Evolutionary conservation across 2,888 invertebrate genomes (phyloP), one percentile per base, ranked within the genome.

Genomic region (Sicus ferrugineus): DNA sequence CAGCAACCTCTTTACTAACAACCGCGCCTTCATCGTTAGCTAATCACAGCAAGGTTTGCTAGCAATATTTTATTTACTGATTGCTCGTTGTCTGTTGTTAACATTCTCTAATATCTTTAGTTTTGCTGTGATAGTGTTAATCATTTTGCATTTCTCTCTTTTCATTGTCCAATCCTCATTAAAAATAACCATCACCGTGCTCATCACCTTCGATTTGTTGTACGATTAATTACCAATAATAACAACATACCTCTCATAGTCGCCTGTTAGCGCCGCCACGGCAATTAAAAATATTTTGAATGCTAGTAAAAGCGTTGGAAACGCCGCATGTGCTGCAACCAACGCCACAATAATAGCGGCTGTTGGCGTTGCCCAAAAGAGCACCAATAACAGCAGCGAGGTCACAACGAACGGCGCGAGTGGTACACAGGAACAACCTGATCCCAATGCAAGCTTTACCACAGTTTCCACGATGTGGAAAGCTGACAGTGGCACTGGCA

Each of bases 231-330:
- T 23, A 59, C 21, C 54, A 62, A 31, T 9, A 38, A 9, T 38
- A 48, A 62, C 28, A 62, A 23, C 23, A 38, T 26, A 69, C 31
- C 28, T 4, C 2, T 30, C 23, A 28, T 63, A 82, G 82, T 81
- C 82, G 68, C 79, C 82, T 59, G 81, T 82, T 58, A 82, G 81
- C 68, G 81, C 81, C 69, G 82, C 82, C 62, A 80, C 82, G 63
- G 82, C 82, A 62, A 82, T 82, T 67, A 82, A 82, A 75, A 82
- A 76, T 70, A 82, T 82, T 70, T 76, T 82, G 70, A 82, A 81
- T 77, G 81, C 82, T 71, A 82, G 82, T 28, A 82, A 82, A 76
- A 81, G 73, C 77, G 82, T 82, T 54, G 81, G 81, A 31, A 76
- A 68, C 63, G 68, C 73, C 67, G 74, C 75, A 30, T 69, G 69